Base-by-base conservation (phyloP, 2,888 invertebrate genomes). In the Vesta saturnalis region DNA sequence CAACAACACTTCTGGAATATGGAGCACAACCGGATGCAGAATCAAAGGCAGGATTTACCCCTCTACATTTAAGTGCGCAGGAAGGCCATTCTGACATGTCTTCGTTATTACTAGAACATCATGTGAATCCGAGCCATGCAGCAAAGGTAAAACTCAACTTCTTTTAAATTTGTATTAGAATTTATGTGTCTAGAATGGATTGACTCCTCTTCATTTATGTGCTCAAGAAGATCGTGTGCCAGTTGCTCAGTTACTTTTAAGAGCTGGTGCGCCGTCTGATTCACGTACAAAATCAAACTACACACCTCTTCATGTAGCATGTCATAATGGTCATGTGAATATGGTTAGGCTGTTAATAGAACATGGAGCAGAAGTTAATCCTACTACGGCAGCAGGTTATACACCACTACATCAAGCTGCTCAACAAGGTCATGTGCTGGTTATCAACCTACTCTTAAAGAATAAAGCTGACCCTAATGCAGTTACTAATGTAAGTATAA, bases 361-460 rank as follows among this genome's bases (percentile, higher is more conserved):
- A 72, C 93, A 95, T 70, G 92, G 92, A 64, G 97, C 97, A 0
- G 92, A 94, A 77, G 94, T 98, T 59, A 91, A 94, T 73, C 91
- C 92, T 1, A 88, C 87, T 49, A 94, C 94, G 0, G 88, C 89
- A 6, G 90, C 92, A 65, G 94, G 94, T 55, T 97, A 97, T 83
- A 98, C 99, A 0, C 96, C 99, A 0, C 87, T 99, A 12, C 99
- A 99, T 86, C 98, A 99, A 83, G 99, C 99, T 0, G 97, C 99
- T 0, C 99, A 99, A 81, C 99, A 99, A 84, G 98, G 98, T 0
- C 99, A 99, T 84, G 95, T 97, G 0, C 90, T 96, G 77, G 95
- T 99, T 73, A 96, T 98, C 60, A 95, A 94, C 79, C 87, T 97
- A 60, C 87, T 99, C 46, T 86, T 99, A 74, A 96, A 97, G 80